Evolutionary conservation across 2,113 vertebrate genomes (phyloP), one percentile per base, ranked within the genome.

Genomic region (Rousettus leschenaultii): DNA sequence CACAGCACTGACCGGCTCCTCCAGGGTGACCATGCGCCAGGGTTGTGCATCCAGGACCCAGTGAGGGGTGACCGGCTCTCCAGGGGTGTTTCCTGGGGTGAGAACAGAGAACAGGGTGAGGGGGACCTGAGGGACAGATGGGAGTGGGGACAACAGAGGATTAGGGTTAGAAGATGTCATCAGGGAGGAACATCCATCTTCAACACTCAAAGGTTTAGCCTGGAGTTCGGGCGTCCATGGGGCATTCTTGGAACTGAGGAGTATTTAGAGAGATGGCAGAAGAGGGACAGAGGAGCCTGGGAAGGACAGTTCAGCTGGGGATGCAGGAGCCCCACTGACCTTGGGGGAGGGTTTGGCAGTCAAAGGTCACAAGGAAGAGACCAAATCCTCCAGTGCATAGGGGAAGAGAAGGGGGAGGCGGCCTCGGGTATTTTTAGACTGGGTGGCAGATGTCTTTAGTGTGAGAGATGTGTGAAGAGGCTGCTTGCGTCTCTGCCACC

Each of bases 1-100:
- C 2, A 2, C 22, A n/a, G 26, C 73, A 95, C 96, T 95, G 80
- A 98, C 98, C 95, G 26, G 85, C 65, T 97, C 94, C 45, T 83
- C 48, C 63, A 61, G 30, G 40, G 91, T 75, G 91, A 91, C 79
- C 4, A 0, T 5, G 33, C 0, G 77, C 75, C 77, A 33, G 38
- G 33, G 12, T 21, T 0, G 73, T 53, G 89, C 98, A 71, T 96
- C 96, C 84, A 86, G 88, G 55, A 93, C 68, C 97, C 97, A 97
- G n/a, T 21, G 48, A 10, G 87, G 94, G 21, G 91, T 96, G 30
- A 94, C 94, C 26, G 86, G 74, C 61, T 97, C 95, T 96, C 96
- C 97, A 19, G 12, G 74, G 59, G 6, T n/a, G 14, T 82, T 65
- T 89, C 78, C 95, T 97, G 57, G 65, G 33, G n/a, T 70, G 63